phyloP scores from a whole-genome alignment of 2,113 vertebrate genomes.

The Oreocharis arfaki region DNA sequence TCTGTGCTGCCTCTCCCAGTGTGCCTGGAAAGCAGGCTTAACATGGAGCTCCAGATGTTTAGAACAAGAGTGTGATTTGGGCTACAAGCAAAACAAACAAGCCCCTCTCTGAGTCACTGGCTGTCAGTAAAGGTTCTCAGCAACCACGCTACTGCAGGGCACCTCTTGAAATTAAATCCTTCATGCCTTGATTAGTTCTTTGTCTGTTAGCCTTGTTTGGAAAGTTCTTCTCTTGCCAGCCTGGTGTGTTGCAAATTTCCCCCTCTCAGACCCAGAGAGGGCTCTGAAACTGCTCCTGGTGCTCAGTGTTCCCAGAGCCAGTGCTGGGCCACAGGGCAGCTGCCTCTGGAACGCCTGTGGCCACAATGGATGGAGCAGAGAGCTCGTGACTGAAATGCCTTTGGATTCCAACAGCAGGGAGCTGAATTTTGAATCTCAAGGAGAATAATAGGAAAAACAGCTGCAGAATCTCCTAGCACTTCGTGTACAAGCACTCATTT shows the following conservation, averaged over 20 bases:
- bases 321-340: not conserved
- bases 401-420: not conserved
- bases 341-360: not conserved
- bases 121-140: not conserved
- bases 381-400: not conserved
- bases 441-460: conserved; percentile 47
- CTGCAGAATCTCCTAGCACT: conserved; percentile 36
- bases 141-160: not conserved
- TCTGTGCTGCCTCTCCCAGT: not conserved
- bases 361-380: not conserved
- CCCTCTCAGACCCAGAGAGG: not conserved
- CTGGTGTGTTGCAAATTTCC: not conserved
- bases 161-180: not conserved
- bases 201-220: not conserved
- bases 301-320: rapidly evolving
- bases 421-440: not conserved
- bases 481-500: not conserved
- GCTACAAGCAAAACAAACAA: not conserved
- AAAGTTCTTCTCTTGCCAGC: not conserved
- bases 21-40: not conserved
- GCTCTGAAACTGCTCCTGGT: not conserved
- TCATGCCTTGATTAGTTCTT: not conserved
- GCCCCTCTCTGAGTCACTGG: not conserved
- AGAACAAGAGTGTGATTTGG: not conserved
- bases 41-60: not conserved